Evolutionary conservation across 1,140 invertebrate genomes (phyloP).

Genomic region (Camponotus floridanus): DNA sequence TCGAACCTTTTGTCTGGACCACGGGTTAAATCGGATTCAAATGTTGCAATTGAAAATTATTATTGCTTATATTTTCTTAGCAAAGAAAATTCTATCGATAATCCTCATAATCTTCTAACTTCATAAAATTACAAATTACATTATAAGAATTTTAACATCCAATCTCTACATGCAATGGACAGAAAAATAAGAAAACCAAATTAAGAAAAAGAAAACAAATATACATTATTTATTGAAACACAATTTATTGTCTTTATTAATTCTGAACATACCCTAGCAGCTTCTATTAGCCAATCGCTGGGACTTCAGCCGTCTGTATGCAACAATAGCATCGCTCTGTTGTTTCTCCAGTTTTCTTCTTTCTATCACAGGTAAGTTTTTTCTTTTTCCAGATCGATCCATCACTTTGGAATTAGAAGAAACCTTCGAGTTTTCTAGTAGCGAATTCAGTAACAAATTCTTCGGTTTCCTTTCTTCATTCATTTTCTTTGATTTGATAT

Average conservation of each 20-base stretch:
- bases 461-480: slow-evolving; percentile 78
- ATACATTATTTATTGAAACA: slow-evolving; percentile 25
- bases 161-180: not conserved
- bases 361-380: slow-evolving; percentile 86
- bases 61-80: not conserved
- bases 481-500: slow-evolving; percentile 84
- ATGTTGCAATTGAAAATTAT: not conserved
- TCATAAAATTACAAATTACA: not conserved
- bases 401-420: slow-evolving; percentile 55
- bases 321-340: slow-evolving; percentile 87
- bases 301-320: slow-evolving; percentile 87
- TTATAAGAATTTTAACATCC: slow-evolving; percentile 4
- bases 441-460: slow-evolving; percentile 86
- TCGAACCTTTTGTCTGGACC: slow-evolving; percentile 97
- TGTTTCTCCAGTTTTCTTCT: slow-evolving; percentile 87
- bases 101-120: not conserved
- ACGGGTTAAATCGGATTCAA: slow-evolving; percentile 87
- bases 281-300: slow-evolving; percentile 16
- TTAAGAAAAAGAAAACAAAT: not conserved
- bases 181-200: slow-evolving; percentile 8
- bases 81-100: not conserved
- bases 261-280: slow-evolving; percentile 65
- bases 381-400: slow-evolving; percentile 87
- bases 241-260: slow-evolving; percentile 7
- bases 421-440: slow-evolving; percentile 79